Evolutionary conservation across 2,888 invertebrate genomes (phyloP).

Genomic region (Campaea margaritaria): DNA sequence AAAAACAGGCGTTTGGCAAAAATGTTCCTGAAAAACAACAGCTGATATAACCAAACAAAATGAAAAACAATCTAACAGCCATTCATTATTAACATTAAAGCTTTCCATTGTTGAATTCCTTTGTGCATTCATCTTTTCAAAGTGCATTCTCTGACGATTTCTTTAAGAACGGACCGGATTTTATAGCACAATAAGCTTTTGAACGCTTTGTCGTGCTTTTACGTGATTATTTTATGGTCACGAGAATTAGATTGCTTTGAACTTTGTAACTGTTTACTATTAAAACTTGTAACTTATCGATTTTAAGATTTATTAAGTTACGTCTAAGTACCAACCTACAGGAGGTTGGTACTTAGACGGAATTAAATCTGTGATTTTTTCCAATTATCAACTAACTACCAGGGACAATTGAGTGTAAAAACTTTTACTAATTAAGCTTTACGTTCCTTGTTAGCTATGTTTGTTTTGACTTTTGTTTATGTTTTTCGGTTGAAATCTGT

Average conservation of each 20-base stretch:
- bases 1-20: too few species aligned
- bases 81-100: constrained; percentile 2
- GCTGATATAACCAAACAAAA: too few species aligned
- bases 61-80: too few species aligned
- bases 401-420: too few species aligned
- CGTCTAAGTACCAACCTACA: background rate
- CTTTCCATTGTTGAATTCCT: constrained; percentile 12
- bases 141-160: constrained; percentile 29
- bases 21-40: too few species aligned
- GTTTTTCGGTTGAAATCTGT: too few species aligned
- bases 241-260: constrained; percentile 9
- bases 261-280: constrained; percentile 6
- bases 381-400: too few species aligned
- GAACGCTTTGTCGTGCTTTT: constrained; percentile 18
- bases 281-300: background rate
- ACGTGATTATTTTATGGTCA: constrained; percentile 20
- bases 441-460: too few species aligned
- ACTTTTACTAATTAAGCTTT: too few species aligned
- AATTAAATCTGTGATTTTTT: too few species aligned
- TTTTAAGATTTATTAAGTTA: background rate
- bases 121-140: constrained; percentile 32
- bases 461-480: too few species aligned
- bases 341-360: too few species aligned
- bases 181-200: constrained; percentile 21
- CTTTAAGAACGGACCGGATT: constrained; percentile 11